Evolutionary conservation across 2,113 vertebrate species (phyloP).

Genomic region (Delphinus delphis): DNA sequence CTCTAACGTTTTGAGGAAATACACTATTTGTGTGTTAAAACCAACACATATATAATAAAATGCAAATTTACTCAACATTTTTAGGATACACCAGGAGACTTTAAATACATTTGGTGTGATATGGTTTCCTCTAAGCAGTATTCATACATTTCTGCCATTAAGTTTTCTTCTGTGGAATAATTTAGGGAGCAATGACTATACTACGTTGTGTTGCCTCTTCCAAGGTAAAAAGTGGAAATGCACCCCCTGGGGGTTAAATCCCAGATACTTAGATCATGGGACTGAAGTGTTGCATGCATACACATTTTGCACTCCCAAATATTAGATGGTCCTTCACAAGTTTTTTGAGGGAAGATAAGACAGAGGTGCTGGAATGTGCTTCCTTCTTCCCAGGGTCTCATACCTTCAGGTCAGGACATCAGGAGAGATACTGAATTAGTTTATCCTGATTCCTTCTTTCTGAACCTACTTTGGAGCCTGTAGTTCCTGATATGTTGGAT

Average conservation of each 20-base stretch:
- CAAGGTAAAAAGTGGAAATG: background rate
- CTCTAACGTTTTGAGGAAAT: background rate
- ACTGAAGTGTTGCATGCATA: background rate
- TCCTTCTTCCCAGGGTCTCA: background rate
- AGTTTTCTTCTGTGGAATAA: constrained; percentile 6
- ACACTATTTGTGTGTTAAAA: background rate
- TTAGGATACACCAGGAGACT: background rate
- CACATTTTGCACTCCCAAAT: background rate
- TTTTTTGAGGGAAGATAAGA: background rate
- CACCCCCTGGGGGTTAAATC: background rate
- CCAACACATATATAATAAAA: background rate
- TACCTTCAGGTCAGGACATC: background rate
- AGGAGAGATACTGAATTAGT: background rate
- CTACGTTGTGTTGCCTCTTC: background rate
- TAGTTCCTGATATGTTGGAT: constrained; percentile 11
- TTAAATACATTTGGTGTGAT: background rate
- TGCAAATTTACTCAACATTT: background rate
- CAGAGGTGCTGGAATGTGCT: background rate
- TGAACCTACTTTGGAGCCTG: background rate
- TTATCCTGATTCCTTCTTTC: background rate
- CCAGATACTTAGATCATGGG: background rate
- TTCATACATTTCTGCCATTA: background rate
- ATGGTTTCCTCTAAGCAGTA: background rate
- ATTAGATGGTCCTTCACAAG: background rate
- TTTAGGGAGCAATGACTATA: background rate